phyloP scores from a whole-genome alignment of 1,140 invertebrate genomes.

The Nasonia longicornis region DNA sequence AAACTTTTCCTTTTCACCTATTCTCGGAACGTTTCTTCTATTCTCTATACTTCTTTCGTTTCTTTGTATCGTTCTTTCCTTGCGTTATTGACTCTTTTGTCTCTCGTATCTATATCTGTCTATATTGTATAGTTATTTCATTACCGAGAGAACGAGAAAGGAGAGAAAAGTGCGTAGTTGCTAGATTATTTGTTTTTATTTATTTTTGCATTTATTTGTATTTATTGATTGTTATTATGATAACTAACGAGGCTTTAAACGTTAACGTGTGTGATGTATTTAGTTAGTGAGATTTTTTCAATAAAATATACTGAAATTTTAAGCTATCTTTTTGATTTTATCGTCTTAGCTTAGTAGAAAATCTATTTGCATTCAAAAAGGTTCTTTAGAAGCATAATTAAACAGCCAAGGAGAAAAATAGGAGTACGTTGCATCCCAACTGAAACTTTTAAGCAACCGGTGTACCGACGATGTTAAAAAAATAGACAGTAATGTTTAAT shows the following conservation, averaged over 20 bases:
- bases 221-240: constrained; percentile 16
- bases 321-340: background rate
- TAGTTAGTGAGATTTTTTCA: constrained; percentile 16
- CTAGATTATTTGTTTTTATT: constrained; percentile 35
- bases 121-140: constrained; percentile 20
- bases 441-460: no score
- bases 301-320: constrained; percentile 27
- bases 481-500: no score
- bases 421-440: no score
- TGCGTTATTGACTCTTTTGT: background rate
- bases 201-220: constrained; percentile 35
- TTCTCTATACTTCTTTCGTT: background rate
- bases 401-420: no score
- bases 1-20: background rate
- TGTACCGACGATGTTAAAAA: no score
- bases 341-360: background rate
- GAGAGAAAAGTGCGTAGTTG: background rate
- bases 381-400: no score
- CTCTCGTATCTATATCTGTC: background rate
- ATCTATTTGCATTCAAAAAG: no score
- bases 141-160: background rate
- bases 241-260: constrained; percentile 24
- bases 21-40: no score
- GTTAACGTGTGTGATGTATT: constrained; percentile 22
- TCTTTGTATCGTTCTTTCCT: background rate